A percentile compares a stretch with the other conserved stretches of the same genome.
Conservation (phyloP, 2,113 vertebrate genomes). For the Rutilus rutilus region DNA sequence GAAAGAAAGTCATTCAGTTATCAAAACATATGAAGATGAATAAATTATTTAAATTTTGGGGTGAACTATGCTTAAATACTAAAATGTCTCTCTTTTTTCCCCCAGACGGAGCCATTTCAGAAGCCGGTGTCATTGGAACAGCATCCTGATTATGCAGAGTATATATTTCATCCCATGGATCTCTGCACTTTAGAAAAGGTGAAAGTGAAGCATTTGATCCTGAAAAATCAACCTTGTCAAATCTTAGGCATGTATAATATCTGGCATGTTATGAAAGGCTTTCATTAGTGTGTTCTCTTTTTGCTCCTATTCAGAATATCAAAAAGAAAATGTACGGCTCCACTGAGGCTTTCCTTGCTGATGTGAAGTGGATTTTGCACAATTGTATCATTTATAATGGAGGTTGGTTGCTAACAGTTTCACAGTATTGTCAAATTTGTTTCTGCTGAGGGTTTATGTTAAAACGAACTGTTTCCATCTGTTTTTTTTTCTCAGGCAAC, state of each 20-base stretch:
- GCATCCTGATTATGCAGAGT: slow-evolving; percentile 97
- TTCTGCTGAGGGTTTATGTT: slow-evolving; percentile 17
- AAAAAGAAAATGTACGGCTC: slow-evolving; percentile 99
- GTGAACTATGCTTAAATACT: not conserved
- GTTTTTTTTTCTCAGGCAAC: slow-evolving; percentile 84
- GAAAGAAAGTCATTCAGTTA: not conserved
- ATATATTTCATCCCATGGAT: slow-evolving; percentile 99
- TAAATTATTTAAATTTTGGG: not conserved
- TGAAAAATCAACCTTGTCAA: not conserved
- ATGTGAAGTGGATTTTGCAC: slow-evolving; percentile 99
- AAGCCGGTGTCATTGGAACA: slow-evolving; percentile 97
- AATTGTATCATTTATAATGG: slow-evolving; percentile 99
- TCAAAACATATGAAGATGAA: not conserved
- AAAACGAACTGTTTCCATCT: not conserved
- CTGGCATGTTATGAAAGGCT: not conserved
- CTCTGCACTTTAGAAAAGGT: slow-evolving; percentile 99
- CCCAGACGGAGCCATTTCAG: slow-evolving; percentile 96
- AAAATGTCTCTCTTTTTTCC: slow-evolving; percentile 14
- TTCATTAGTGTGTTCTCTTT: slow-evolving; percentile 2
- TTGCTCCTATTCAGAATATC: slow-evolving; percentile 78
- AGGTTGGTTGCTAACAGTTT: slow-evolving; percentile 72
- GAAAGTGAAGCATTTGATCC: slow-evolving; percentile 38
- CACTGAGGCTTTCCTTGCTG: slow-evolving; percentile 97
- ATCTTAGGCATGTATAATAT: not conserved
- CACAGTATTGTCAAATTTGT: not conserved